Base-by-base conservation (phyloP, 2,797 vertebrate genomes). In the Vireo griseus region DNA sequence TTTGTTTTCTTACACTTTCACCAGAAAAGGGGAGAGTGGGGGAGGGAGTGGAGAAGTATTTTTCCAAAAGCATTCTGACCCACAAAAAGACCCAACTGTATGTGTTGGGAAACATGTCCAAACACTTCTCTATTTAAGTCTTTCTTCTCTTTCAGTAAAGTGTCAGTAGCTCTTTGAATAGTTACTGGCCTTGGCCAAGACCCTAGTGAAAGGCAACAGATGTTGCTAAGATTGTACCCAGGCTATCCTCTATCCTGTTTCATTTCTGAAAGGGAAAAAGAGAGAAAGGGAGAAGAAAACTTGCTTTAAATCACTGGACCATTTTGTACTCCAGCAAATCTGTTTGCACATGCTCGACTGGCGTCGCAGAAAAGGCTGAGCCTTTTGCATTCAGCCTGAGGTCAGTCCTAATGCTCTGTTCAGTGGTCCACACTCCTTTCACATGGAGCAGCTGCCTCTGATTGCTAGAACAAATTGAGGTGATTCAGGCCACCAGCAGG, bases 391-490 rank as follows among this genome's bases (percentile, higher is more conserved):
- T 97, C 96, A 97, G 97, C 97, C 96, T 50, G 95, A 96, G 96
- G 97, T 98, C 96, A 96, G 40, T 88, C 91, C 81, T 96, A 92
- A 97, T 96, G 94, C 92, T 97, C 94, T 96, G 95, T 92, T 91
- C 95, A 95, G 94, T 91, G 96, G 97, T 96, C 97, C 97, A 97
- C 95, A 44, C 39, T 94, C 93, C 86, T 97, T 96, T 97, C 97
- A 91, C 92, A 92, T 42, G 89, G 84, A 97, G 97, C 97, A 97
- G 97, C 97, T 98, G 97, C 95, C 96, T 98, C 96, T 97, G 97
- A 98, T 97, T 97, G 95, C 96, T 97, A 96, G 97, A 97, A 98
- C 97, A 98, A 98, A 98, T 98, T 97, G 97, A 98, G 97, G 96
- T 95, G 97, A 97, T 95, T 97, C 96, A 95, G 97, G 97, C 97